A percentile compares a stretch with the other conserved stretches of the same genome.
These are phyloP conservation scores for Morphnarchus princeps DNA, from an alignment of 2,113 vertebrate genomes.

Conservation along the genomic window DNA sequence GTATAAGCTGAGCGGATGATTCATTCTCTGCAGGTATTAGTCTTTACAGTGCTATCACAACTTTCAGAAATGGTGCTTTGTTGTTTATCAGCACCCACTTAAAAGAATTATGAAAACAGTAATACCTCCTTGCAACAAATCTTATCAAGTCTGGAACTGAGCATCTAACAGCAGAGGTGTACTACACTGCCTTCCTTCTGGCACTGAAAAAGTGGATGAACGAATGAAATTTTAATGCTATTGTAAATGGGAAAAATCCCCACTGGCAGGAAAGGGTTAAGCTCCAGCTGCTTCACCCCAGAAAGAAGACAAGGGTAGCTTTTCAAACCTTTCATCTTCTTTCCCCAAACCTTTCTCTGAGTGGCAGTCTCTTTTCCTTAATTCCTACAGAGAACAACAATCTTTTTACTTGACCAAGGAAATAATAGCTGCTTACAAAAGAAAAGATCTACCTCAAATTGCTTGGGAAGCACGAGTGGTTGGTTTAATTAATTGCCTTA, in stretches of 20 bases:
- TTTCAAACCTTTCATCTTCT: background rate
- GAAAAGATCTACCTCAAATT: background rate
- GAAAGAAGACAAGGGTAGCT: background rate
- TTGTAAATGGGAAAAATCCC: background rate
- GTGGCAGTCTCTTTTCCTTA: background rate
- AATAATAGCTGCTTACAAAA: background rate
- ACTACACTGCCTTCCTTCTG: background rate
- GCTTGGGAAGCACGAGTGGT: background rate
- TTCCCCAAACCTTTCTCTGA: background rate
- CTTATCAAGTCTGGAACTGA: background rate
- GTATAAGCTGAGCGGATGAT: background rate
- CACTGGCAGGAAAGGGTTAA: background rate
- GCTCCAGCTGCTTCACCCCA: background rate
- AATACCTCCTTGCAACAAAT: background rate
- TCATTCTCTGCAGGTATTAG: background rate
- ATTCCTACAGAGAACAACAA: background rate
- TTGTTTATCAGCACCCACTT: background rate
- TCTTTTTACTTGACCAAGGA: background rate
- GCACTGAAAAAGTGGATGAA: background rate
- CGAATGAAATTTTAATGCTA: background rate
- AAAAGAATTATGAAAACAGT: background rate
- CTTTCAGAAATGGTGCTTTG: background rate
- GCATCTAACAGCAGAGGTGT: background rate
- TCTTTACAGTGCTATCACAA: background rate
- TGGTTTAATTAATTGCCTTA: conserved; percentile 1